phyloP scores from a whole-genome alignment of 2,888 invertebrate species.

The Pyrrhosoma nymphula region DNA sequence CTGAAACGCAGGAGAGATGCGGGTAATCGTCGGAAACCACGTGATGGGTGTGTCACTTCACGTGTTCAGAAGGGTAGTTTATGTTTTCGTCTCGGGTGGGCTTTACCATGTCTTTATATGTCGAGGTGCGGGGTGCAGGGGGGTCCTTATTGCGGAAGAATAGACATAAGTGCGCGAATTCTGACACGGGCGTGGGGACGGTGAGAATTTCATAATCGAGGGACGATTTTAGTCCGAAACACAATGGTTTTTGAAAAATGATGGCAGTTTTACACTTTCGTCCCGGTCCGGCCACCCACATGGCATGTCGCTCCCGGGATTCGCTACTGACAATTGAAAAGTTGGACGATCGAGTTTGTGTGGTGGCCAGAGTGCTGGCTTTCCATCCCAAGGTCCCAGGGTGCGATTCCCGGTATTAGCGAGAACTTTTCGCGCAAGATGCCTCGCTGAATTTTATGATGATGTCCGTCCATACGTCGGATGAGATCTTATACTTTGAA shows the following conservation, averaged over 20 bases:
- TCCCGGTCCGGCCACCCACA: not conserved
- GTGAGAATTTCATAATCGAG: not conserved
- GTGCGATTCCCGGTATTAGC: too few relatives aligned
- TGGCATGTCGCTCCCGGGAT: not conserved
- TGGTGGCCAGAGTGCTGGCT: too few relatives aligned
- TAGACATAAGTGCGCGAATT: too few relatives aligned
- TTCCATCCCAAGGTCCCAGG: too few relatives aligned
- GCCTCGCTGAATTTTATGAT: too few relatives aligned
- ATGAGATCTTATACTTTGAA: too few relatives aligned
- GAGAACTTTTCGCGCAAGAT: too few relatives aligned
- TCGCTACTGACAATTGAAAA: too few relatives aligned
- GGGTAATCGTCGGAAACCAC: not conserved
- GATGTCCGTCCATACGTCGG: too few relatives aligned
- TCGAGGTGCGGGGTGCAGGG: not conserved
- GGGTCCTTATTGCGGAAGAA: not conserved
- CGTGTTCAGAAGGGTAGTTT: not conserved
- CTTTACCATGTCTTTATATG: too few relatives aligned
- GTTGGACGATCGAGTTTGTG: too few relatives aligned
- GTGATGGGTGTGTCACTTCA: slow-evolving; percentile 4
- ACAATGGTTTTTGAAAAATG: not conserved
- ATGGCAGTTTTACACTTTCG: not conserved
- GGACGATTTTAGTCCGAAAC: not conserved
- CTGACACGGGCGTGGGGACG: not conserved
- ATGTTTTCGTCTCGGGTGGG: not conserved
- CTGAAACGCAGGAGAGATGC: not conserved